Evolutionary conservation across 2,797 vertebrate species (phyloP).

Genomic region (Psittacula echo): DNA sequence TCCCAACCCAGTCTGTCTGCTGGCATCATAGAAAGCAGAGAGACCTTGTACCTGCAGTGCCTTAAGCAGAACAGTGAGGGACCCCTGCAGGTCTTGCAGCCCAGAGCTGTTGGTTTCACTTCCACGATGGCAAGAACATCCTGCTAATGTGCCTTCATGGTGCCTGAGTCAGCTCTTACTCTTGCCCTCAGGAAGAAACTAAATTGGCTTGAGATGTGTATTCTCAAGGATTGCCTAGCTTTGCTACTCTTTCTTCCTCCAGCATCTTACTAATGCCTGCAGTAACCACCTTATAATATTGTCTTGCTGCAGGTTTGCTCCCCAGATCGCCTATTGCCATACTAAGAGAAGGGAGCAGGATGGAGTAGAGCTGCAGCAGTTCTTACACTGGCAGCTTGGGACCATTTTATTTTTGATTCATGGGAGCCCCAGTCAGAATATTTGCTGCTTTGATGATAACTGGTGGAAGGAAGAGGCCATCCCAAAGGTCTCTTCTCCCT

Average conservation of each 20-base stretch:
- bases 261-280: not conserved
- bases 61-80: not conserved
- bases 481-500: not conserved
- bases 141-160: accelerated
- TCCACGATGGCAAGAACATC: not conserved
- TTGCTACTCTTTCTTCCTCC: not conserved
- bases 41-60: not conserved
- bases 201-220: not conserved
- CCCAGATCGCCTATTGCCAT: not conserved
- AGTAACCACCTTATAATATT: not conserved
- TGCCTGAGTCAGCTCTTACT: not conserved
- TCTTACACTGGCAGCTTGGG: not conserved
- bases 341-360: not conserved
- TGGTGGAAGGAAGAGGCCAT: not conserved
- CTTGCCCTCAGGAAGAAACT: not conserved
- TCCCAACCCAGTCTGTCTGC: not conserved
- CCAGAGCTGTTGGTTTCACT: not conserved
- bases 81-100: not conserved
- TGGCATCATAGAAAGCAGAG: not conserved
- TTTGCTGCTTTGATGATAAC: not conserved
- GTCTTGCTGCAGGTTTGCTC: not conserved
- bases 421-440: not conserved
- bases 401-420: not conserved
- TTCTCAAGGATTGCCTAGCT: not conserved
- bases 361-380: not conserved